phyloP scores from a whole-genome alignment of 2,888 invertebrate genomes.

The Antheraea assamensis region DNA sequence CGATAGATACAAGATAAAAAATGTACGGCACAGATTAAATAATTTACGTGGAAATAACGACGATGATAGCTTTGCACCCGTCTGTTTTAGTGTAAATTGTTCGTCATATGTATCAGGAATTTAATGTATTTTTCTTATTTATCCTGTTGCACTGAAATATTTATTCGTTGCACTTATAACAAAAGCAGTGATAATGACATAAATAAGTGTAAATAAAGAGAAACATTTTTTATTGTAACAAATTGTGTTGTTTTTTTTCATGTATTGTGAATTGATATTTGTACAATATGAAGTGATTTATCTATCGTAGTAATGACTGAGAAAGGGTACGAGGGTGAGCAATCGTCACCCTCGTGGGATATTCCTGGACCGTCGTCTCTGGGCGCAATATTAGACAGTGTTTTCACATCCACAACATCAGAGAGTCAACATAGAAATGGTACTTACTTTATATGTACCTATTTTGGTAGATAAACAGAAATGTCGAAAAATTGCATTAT shows the following conservation, averaged over 20 bases:
- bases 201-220: conserved; percentile 13
- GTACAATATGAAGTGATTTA: conserved; percentile 44
- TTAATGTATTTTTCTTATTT: conserved; percentile 23
- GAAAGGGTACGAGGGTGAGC: conserved; percentile 65
- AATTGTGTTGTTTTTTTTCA: neutral
- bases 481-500: neutral
- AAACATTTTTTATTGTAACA: neutral
- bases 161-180: conserved; percentile 5
- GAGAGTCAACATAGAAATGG: conserved; percentile 68
- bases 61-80: conserved; percentile 13
- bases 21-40: neutral
- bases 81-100: conserved; percentile 31
- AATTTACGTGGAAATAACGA: conserved; percentile 9
- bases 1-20: neutral
- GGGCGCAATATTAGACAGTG: conserved; percentile 84
- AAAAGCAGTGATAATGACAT: conserved; percentile 10
- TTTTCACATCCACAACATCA: conserved; percentile 81
- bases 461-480: neutral
- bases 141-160: conserved; percentile 4
- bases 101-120: conserved; percentile 25
- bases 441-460: conserved; percentile 35
- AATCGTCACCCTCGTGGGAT: conserved; percentile 69
- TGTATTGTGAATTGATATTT: conserved; percentile 31
- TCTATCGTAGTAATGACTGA: conserved; percentile 63
- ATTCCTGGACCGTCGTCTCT: conserved; percentile 78